A percentile compares a stretch with the other conserved stretches of the same genome.
Evolutionary conservation across 2,113 vertebrate genomes (phyloP).

Genomic region (Nestor notabilis): DNA sequence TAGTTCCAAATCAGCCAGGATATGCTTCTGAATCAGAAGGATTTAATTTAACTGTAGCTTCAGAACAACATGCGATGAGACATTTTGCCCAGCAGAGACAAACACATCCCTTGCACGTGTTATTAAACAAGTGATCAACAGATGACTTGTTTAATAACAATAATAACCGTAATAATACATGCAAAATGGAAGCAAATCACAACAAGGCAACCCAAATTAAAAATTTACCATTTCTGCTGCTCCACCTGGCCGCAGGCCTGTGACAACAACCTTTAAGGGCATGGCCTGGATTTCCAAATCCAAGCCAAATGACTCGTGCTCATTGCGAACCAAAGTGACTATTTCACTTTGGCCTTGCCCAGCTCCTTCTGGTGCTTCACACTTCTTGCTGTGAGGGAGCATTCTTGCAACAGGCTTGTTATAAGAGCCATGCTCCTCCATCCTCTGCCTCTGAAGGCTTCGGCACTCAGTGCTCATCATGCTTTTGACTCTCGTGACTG

Average conservation of each 20-base stretch:
- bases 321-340: constrained; percentile 70
- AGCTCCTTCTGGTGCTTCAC: constrained; percentile 28
- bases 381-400: constrained; percentile 73
- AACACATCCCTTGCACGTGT: not conserved
- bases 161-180: not conserved
- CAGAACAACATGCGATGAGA: not conserved
- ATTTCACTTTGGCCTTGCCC: constrained; percentile 69
- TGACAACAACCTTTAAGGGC: constrained; percentile 79
- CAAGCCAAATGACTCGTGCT: constrained; percentile 77
- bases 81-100: not conserved
- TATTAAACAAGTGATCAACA: not conserved
- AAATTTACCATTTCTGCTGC: constrained; percentile 81
- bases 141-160: not conserved
- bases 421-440: constrained; percentile 56
- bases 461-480: constrained; percentile 79
- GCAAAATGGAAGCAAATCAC: not conserved
- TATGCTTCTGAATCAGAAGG: not conserved
- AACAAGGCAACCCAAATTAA: not conserved
- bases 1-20: not conserved
- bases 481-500: constrained; percentile 79
- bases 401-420: constrained; percentile 52
- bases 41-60: not conserved
- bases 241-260: constrained; percentile 78
- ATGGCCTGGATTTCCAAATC: constrained; percentile 83
- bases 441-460: constrained; percentile 64